Conservation (phyloP, 2,797 vertebrate genomes). For the Alfaro cultratus region DNA sequence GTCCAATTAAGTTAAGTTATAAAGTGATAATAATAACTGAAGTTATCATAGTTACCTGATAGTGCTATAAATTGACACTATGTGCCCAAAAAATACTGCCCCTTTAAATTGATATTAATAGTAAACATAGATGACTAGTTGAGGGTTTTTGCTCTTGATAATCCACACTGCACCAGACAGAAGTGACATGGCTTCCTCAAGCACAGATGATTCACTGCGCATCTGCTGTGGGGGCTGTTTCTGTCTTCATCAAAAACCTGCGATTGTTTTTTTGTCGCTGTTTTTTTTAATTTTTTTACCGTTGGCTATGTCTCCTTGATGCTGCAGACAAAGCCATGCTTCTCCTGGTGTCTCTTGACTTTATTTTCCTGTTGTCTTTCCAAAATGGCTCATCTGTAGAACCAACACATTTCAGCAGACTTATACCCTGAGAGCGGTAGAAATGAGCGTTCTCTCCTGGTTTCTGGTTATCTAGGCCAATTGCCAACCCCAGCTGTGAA, state of each 20-base stretch:
- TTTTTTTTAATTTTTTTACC: not conserved
- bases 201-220: constrained; percentile 2
- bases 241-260: constrained; percentile 27
- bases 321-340: constrained; percentile 32
- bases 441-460: constrained; percentile 54
- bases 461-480: constrained; percentile 72
- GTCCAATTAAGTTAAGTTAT: too few species aligned
- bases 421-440: constrained; percentile 29
- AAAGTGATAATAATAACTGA: too few species aligned
- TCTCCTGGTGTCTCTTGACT: constrained; percentile 23
- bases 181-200: constrained; percentile 16
- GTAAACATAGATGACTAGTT: not conserved
- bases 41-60: too few species aligned
- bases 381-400: constrained; percentile 11
- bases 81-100: too few species aligned
- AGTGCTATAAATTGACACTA: too few species aligned
- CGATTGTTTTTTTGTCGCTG: not conserved
- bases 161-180: constrained; percentile 6
- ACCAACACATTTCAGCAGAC: constrained; percentile 51
- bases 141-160: constrained; percentile 6
- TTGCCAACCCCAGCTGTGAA: constrained; percentile 62
- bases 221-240: constrained; percentile 28
- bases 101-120: not conserved
- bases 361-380: constrained; percentile 8
- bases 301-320: constrained; percentile 19